Evolutionary conservation across 2,888 invertebrate species (phyloP).

Genomic region (Stenchaetothrips biformis): DNA sequence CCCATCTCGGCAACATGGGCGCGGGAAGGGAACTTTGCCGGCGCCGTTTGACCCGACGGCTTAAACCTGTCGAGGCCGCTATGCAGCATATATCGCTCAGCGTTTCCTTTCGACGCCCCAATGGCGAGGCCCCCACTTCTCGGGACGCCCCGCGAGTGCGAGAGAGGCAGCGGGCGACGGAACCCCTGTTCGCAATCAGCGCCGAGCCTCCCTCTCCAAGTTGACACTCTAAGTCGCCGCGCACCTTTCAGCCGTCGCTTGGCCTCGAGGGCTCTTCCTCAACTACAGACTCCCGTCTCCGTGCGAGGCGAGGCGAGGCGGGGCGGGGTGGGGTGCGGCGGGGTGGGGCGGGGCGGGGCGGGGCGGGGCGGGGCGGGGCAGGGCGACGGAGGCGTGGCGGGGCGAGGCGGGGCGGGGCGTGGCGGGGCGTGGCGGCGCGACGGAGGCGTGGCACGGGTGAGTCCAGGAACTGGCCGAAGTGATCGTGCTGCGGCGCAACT

Average conservation of each 20-base stretch:
- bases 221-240: neutral
- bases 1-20: neutral
- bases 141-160: neutral
- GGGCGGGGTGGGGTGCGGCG: neutral
- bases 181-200: neutral
- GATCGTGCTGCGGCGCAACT: no score
- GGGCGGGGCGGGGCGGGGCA: neutral
- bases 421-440: no score
- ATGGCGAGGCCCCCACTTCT: no score
- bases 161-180: neutral
- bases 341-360: neutral
- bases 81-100: no score
- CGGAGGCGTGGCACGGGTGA: no score
- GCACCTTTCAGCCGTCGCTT: neutral
- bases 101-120: no score
- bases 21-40: neutral
- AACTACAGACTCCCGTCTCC: neutral
- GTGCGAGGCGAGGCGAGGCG: neutral
- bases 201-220: neutral
- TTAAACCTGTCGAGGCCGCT: no score
- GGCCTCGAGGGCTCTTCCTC: constrained; percentile 10
- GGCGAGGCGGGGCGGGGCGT: no score
- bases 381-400: no score
- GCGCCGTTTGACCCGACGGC: neutral
- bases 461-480: no score